A percentile compares a stretch with the other conserved stretches of the same genome.
phyloP scores from a whole-genome alignment of 2,888 invertebrate genomes.

The Autographa pulchrina region DNA sequence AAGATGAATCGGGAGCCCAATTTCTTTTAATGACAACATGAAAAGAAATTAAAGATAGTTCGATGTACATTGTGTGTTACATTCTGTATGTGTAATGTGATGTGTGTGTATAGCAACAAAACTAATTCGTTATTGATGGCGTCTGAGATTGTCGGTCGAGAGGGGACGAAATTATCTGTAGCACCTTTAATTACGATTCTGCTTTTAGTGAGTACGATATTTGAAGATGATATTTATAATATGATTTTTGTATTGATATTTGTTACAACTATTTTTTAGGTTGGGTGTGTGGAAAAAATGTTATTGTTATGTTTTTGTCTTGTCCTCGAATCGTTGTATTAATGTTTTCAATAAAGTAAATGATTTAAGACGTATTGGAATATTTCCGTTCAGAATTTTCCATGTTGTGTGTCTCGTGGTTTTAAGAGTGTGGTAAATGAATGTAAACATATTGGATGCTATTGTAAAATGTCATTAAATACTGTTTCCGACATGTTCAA shows the following conservation, averaged over 20 bases:
- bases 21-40: slow-evolving; percentile 59
- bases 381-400: too few relatives aligned
- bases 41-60: slow-evolving; percentile 63
- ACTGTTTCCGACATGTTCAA: too few relatives aligned
- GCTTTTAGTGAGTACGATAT: slow-evolving; percentile 73
- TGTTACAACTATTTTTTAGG: too few relatives aligned
- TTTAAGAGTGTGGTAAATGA: too few relatives aligned
- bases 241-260: not conserved
- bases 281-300: too few relatives aligned
- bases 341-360: too few relatives aligned
- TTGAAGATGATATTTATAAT: slow-evolving; percentile 22
- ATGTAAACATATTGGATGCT: too few relatives aligned
- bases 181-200: slow-evolving; percentile 77
- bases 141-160: slow-evolving; percentile 74
- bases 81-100: slow-evolving; percentile 45
- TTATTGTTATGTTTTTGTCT: too few relatives aligned
- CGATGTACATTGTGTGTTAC: slow-evolving; percentile 48
- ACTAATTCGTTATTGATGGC: slow-evolving; percentile 86
- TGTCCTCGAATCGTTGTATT: too few relatives aligned
- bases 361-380: too few relatives aligned
- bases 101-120: slow-evolving; percentile 75
- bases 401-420: too few relatives aligned
- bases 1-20: slow-evolving; percentile 36
- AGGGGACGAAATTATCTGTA: slow-evolving; percentile 78
- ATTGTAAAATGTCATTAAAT: too few relatives aligned